phyloP scores from a whole-genome alignment of 2,888 invertebrate genomes.

The Sceliomorpha sp. region DNA sequence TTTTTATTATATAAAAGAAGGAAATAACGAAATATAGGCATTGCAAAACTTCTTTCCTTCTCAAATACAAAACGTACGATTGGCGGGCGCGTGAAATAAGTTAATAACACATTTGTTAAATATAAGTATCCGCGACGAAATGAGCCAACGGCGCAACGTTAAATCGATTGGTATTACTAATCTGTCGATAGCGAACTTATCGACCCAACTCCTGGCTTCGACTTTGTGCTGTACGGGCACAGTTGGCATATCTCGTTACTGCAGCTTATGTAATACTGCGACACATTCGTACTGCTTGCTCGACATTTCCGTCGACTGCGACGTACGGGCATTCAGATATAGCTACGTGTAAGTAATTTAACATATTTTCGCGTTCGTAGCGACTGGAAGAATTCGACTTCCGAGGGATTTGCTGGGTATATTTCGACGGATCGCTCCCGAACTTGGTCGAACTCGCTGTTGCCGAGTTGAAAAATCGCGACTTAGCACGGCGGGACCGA shows the following conservation, averaged over 20 bases:
- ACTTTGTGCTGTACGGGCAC: constrained; percentile 21
- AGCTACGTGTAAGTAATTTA: constrained; percentile 28
- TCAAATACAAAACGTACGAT: too few relatives aligned
- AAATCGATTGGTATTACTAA: constrained; percentile 24
- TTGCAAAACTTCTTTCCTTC: too few relatives aligned
- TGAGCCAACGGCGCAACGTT: constrained; percentile 1
- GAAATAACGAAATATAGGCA: too few relatives aligned
- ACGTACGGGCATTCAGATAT: constrained; percentile 33
- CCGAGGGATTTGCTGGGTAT: too few relatives aligned
- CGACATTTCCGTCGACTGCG: constrained; percentile 47
- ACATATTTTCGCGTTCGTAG: constrained; percentile 41
- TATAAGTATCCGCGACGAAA: constrained; percentile 15
- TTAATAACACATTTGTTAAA: constrained; percentile 21
- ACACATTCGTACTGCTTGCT: constrained; percentile 51
- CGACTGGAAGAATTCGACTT: too few relatives aligned
- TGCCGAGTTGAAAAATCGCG: constrained; percentile 16
- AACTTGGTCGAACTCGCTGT: too few relatives aligned
- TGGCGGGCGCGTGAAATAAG: too few relatives aligned
- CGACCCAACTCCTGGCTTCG: constrained; percentile 20
- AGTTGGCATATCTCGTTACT: constrained; percentile 53
- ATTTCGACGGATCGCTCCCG: too few relatives aligned
- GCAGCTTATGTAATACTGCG: constrained; percentile 53
- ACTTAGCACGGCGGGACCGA: too few relatives aligned
- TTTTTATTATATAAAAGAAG: too few relatives aligned
- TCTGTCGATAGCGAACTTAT: constrained; percentile 31